These are phyloP conservation scores for Syrmaticus mikado DNA, from an alignment of 2,113 vertebrate genomes.

Conservation along the genomic window DNA sequence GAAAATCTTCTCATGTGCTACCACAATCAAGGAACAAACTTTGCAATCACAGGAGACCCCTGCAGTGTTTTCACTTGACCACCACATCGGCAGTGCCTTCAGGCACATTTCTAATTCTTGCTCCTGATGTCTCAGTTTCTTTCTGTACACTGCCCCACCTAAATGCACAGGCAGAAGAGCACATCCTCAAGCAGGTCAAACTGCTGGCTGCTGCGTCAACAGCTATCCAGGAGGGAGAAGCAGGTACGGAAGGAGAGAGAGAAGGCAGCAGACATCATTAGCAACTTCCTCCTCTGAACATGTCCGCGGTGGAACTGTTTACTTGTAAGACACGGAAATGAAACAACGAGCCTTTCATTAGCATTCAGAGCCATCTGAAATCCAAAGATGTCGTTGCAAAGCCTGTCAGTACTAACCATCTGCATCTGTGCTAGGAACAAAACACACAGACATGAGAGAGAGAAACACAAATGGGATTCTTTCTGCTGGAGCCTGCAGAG, in stretches of 20 bases:
- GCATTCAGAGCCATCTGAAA: neutral
- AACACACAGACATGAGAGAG: neutral
- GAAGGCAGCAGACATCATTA: neutral
- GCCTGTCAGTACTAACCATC: neutral
- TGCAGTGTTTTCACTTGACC: neutral
- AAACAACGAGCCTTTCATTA: slow-evolving; percentile 32
- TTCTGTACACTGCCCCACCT: neutral
- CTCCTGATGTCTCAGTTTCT: neutral
- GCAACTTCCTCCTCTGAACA: neutral
- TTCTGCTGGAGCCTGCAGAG: neutral
- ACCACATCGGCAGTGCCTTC: neutral
- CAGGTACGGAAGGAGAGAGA: neutral
- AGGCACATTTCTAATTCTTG: neutral
- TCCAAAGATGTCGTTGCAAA: neutral
- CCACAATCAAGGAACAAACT: neutral
- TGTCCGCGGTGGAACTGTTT: neutral
- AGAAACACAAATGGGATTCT: neutral
- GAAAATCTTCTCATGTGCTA: neutral
- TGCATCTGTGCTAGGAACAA: neutral
- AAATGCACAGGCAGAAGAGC: neutral
- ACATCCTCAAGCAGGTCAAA: neutral
- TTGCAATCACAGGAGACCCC: neutral
- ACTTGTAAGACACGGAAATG: neutral
- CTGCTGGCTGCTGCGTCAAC: neutral
- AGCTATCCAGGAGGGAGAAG: neutral